Conservation (phyloP, 2,113 vertebrate species). For the Astatoreochromis straeleni region DNA sequence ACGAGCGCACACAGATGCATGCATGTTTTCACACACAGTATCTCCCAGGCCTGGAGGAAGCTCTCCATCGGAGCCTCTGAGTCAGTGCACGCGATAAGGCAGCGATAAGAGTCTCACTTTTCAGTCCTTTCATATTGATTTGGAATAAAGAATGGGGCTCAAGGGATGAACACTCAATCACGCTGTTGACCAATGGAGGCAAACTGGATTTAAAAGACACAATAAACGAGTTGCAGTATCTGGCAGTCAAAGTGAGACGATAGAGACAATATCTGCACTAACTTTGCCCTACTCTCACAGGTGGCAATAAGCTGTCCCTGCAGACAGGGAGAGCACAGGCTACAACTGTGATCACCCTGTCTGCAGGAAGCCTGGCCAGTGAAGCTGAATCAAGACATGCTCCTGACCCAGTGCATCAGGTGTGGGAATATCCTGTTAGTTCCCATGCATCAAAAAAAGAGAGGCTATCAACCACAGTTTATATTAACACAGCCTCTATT, state of each 20-base stretch:
- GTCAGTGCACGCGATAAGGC: constrained; percentile 1
- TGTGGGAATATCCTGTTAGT: not conserved
- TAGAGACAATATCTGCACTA: not conserved
- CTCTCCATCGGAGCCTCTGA: constrained; percentile 2
- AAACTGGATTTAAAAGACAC: constrained; percentile 16
- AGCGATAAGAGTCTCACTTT: not conserved
- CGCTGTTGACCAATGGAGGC: constrained; percentile 28
- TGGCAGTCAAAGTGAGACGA: not conserved
- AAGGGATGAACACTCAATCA: constrained; percentile 23
- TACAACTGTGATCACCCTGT: not conserved
- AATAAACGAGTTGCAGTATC: not conserved
- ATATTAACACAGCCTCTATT: not conserved
- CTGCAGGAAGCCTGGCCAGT: not conserved
- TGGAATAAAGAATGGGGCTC: constrained; percentile 35
- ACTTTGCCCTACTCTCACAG: not conserved
- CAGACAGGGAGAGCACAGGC: not conserved
- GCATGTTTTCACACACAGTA: not conserved
- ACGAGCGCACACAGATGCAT: not conserved
- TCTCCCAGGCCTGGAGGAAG: not conserved
- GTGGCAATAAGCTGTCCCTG: not conserved
- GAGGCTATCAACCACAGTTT: not conserved
- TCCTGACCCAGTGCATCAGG: not conserved
- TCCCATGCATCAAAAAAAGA: not conserved
- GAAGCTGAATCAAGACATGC: not conserved
- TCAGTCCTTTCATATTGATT: constrained; percentile 39